Evolutionary conservation across 2,888 invertebrate species (phyloP).

Genomic region (Dolichopus griseipennis): DNA sequence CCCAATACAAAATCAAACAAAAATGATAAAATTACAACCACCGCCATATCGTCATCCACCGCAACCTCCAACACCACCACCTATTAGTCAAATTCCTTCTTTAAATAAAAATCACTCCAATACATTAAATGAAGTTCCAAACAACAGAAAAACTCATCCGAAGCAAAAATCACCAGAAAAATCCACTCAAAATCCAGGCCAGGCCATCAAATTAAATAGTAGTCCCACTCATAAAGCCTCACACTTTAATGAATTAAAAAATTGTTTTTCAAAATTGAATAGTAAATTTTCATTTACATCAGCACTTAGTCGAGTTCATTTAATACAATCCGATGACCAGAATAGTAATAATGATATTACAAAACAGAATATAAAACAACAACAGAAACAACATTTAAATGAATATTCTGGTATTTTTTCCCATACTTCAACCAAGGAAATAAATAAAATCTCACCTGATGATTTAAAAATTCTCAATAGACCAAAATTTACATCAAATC

Average conservation of each 20-base stretch:
- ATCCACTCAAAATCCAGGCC: background rate
- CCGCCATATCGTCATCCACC: background rate
- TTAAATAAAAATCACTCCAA: background rate
- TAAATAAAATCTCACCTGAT: background rate
- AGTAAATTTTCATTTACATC: background rate
- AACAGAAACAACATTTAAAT: background rate
- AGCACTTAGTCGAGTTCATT: background rate
- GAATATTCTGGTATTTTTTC: background rate
- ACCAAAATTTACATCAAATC: constrained; percentile 21
- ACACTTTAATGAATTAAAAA: background rate
- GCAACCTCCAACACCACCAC: constrained; percentile 4
- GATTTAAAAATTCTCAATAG: background rate
- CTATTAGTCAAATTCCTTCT: constrained; percentile 8
- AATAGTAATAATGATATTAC: background rate
- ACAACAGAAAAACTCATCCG: background rate
- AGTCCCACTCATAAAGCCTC: background rate
- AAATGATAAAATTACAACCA: background rate
- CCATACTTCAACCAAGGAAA: background rate
- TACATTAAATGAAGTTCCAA: background rate
- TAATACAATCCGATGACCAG: background rate
- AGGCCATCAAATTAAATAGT: background rate
- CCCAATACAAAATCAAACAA: background rate
- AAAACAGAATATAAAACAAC: background rate
- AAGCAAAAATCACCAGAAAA: background rate
- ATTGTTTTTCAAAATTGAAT: background rate